Evolutionary conservation across 2,113 vertebrate species (phyloP), one percentile per base, ranked within the genome.

Genomic region (Tursiops truncatus): DNA sequence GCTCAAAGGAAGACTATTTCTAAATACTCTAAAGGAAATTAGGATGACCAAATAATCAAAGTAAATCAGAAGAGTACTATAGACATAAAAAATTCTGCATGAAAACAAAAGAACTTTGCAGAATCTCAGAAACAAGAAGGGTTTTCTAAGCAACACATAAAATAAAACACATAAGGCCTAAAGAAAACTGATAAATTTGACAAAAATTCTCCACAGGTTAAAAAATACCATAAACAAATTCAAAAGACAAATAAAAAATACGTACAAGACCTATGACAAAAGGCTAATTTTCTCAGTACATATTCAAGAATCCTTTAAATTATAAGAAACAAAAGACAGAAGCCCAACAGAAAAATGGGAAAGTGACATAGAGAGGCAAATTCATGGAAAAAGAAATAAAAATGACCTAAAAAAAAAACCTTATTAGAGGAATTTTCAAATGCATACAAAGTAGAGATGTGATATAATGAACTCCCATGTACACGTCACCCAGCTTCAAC

Each of bases 221-320:
- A 95, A 89, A 88, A 58, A 73, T 1, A 77, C 8, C 33, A 81
- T 62, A 67, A 84, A 92, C 56, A 89, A 96, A 93, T 67, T 92
- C 58, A 91, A 87, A 88, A 95, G 58, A 92, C 81, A 95, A 95
- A 93, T 93, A 58, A 80, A 90, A 96, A 70, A 8, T 17, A 95
- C 33, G 41, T 95, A 68, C 11, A 92, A 58, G 73, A 44, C 44
- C 82, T 26, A 70, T 36, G 13, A 85, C 53, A 94, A 95, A 88
- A 92, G 73, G 11, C 47, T 94, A 71, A 88, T 82, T 79, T 94
- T 83, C 62, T 38, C 58, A 88, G 74, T 56, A 74, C 56, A n/a
- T n/a, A 56, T 62, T 79, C 68, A 95, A 95, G 71, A 97, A 36
- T 3, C 1, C 26, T 89, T 88, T 71, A 73, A 53, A 91, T 91